Evolutionary conservation across 1,140 invertebrate genomes (phyloP), one percentile per base, ranked within the genome.

Genomic region (Drosophila albomicans): DNA sequence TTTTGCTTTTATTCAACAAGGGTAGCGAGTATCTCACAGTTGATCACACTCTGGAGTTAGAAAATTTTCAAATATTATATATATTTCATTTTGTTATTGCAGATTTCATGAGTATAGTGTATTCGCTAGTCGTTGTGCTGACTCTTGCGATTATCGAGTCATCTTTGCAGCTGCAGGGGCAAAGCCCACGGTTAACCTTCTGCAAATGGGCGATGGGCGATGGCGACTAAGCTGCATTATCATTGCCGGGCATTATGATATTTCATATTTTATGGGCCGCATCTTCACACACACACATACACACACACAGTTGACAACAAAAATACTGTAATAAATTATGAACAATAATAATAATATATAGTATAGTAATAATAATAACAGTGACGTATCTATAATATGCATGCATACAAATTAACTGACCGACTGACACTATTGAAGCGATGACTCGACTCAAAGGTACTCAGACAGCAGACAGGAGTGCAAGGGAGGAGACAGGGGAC

Each of bases 371-470:
- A 72, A 73, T 67, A 67, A 57, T 54, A 57, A 48, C 61, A 65
- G 64, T 68, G 74, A 66, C 63, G 48, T 38, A 48, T 58, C 13
- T 32, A 38, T 35, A 56, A 43, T 65, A 65, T 51, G 45, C 49
- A 48, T 57, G 20, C 49, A 48, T 41, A 41, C 52, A 16, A 32
- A 25, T 25, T 25, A 25, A 54, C 71, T 84, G 81, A 65, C 81
- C 72, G 80, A 86, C 75, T 86, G 63, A 86, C 81, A 85, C 69
- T 81, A 78, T 77, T 82, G 76, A 65, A 67, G 38, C 56, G 59
- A 72, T 84, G 79, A 48, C 43, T 59, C 5, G 35, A 46, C 79
- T 67, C 32, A 41, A 49, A 54, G 76, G 61, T 51, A 63, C 68
- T 32, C 11, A 32, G 57, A 10, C 7, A 8, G 8, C 10, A 38